Conservation (phyloP, 2,888 invertebrate genomes). For the Macrophya alboannulata region DNA sequence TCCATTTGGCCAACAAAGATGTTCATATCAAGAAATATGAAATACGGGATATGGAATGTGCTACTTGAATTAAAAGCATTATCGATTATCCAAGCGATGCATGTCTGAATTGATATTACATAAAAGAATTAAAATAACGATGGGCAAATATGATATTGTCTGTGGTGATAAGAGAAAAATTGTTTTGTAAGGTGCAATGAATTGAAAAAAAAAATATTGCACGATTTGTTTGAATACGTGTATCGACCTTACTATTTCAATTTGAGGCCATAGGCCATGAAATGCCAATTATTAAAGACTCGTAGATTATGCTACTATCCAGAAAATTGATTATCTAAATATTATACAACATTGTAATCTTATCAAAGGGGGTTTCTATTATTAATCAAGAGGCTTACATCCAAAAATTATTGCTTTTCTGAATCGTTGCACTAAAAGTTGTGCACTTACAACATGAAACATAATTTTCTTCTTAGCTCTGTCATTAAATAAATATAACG, state of each 20-base stretch:
- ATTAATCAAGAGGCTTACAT: slow-evolving; percentile 72
- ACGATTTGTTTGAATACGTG: slow-evolving; percentile 56
- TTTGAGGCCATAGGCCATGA: slow-evolving; percentile 73
- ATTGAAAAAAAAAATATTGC: slow-evolving; percentile 15
- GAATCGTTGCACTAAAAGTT: slow-evolving; percentile 17
- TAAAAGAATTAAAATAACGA: slow-evolving; percentile 22
- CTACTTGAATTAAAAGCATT: neutral
- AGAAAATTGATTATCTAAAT: slow-evolving; percentile 65
- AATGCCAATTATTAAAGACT: slow-evolving; percentile 78
- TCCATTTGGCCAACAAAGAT: neutral
- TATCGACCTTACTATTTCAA: slow-evolving; percentile 60
- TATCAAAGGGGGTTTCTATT: slow-evolving; percentile 64
- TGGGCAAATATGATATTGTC: slow-evolving; percentile 35
- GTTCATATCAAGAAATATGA: slow-evolving; percentile 9
- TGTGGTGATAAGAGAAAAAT: slow-evolving; percentile 4
- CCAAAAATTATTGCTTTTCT: slow-evolving; percentile 41
- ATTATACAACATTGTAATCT: slow-evolving; percentile 69
- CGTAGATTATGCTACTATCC: slow-evolving; percentile 71
- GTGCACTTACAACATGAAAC: slow-evolving; percentile 34
- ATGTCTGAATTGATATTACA: slow-evolving; percentile 38
- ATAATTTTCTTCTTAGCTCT: slow-evolving; percentile 45
- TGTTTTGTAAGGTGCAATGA: slow-evolving; percentile 10
- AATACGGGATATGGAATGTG: neutral
- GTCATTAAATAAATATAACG: slow-evolving; percentile 1
- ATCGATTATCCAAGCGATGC: neutral